phyloP scores from a whole-genome alignment of 2,113 vertebrate species.

The Merops nubicus region DNA sequence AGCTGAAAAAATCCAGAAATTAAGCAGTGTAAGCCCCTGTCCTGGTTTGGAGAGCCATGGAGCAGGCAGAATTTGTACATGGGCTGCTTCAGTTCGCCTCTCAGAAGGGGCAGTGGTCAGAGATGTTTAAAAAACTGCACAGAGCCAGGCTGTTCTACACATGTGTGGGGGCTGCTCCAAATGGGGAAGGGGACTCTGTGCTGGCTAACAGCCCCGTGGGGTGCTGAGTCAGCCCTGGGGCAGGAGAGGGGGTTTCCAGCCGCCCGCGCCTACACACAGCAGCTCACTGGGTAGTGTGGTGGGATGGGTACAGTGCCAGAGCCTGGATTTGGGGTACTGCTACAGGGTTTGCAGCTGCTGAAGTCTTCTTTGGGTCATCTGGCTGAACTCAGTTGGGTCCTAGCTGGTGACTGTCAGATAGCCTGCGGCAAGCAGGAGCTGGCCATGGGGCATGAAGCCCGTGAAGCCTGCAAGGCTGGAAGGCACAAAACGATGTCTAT shows the following conservation, averaged over 20 bases:
- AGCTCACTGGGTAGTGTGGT: rapidly evolving
- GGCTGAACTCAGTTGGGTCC: conserved; percentile 74
- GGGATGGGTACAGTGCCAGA: background rate
- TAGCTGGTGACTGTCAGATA: conserved; percentile 73
- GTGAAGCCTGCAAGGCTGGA: conserved; percentile 74
- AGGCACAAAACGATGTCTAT: background rate
- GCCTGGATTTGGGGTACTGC: background rate
- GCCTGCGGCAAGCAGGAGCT: conserved; percentile 71
- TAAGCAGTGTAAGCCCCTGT: background rate
- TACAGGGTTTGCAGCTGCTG: background rate
- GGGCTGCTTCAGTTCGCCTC: background rate
- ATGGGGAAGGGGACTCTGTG: background rate
- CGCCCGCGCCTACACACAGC: rapidly evolving
- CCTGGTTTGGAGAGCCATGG: background rate
- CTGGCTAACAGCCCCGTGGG: rapidly evolving
- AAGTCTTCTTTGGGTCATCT: background rate
- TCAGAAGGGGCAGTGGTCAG: rapidly evolving
- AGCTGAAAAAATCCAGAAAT: background rate
- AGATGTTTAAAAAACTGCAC: background rate
- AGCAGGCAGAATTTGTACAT: background rate
- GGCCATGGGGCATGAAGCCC: conserved; percentile 72
- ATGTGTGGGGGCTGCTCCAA: rapidly evolving
- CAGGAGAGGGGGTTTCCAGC: background rate
- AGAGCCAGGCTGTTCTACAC: background rate
- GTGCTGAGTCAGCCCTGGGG: background rate